These are phyloP conservation scores for Syngnathus floridae DNA, from an alignment of 2,113 vertebrate genomes.

Conservation along the genomic window DNA sequence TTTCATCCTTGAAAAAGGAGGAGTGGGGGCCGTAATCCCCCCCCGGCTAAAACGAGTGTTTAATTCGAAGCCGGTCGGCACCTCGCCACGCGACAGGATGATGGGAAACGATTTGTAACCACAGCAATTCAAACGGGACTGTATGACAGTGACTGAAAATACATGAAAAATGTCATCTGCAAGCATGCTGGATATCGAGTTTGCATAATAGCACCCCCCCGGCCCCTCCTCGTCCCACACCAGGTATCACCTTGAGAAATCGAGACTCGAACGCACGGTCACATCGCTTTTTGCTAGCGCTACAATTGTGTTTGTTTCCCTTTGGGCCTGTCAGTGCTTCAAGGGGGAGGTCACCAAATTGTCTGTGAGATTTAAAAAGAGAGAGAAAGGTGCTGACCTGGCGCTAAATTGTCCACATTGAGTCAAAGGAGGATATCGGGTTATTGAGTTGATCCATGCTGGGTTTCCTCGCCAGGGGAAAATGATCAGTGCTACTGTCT, in stretches of 20 bases:
- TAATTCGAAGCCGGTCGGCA: constrained; percentile 63
- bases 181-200: constrained; percentile 33
- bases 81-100: constrained; percentile 40
- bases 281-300: constrained; percentile 51
- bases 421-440: constrained; percentile 72
- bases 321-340: constrained; percentile 61
- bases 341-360: constrained; percentile 74
- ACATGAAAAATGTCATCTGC: constrained; percentile 32
- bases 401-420: constrained; percentile 74
- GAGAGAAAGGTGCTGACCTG: constrained; percentile 67
- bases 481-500: constrained; percentile 67
- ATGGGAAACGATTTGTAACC: constrained; percentile 48
- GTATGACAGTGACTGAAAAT: constrained; percentile 42
- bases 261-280: constrained; percentile 52
- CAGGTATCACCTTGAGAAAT: constrained; percentile 70
- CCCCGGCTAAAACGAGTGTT: constrained; percentile 55
- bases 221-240: constrained; percentile 33
- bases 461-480: constrained; percentile 65
- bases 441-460: constrained; percentile 77
- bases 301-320: constrained; percentile 46
- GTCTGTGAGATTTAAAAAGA: constrained; percentile 58
- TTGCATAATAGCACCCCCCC: constrained; percentile 62
- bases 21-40: constrained; percentile 49
- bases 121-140: constrained; percentile 44
- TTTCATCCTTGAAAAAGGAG: constrained; percentile 45